These are phyloP conservation scores for Rhynchopsitta pachyrhyncha DNA, from an alignment of 2,113 vertebrate species.

Conservation along the genomic window DNA sequence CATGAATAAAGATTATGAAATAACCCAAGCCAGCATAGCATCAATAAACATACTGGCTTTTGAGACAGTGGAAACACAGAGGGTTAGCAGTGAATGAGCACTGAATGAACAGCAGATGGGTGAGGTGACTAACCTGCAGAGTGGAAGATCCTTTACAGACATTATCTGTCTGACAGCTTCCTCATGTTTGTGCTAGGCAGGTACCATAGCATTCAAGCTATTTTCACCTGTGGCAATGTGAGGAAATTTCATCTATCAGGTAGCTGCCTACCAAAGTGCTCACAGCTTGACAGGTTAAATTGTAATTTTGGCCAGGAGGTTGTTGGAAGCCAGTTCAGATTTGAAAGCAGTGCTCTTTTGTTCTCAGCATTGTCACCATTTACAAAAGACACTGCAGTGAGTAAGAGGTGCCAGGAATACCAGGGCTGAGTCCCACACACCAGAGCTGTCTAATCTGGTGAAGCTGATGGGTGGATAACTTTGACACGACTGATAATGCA, in stretches of 20 bases:
- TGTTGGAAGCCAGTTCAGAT: background rate
- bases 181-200: background rate
- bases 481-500: background rate
- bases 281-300: background rate
- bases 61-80: background rate
- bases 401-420: background rate
- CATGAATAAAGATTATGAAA: background rate
- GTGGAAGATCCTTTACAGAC: background rate
- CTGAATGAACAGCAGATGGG: background rate
- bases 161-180: background rate
- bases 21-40: fast-evolving
- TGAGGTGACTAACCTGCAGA: background rate
- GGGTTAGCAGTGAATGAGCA: background rate
- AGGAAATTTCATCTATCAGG: background rate
- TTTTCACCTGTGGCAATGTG: background rate
- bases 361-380: background rate
- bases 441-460: background rate
- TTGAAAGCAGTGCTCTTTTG: background rate
- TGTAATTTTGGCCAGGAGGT: background rate
- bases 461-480: background rate
- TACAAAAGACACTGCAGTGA: background rate
- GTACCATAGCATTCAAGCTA: fast-evolving
- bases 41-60: background rate
- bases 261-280: background rate
- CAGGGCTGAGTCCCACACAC: background rate